These are phyloP conservation scores for Lamprotornis superbus DNA, from an alignment of 2,113 vertebrate species.

Conservation along the genomic window DNA sequence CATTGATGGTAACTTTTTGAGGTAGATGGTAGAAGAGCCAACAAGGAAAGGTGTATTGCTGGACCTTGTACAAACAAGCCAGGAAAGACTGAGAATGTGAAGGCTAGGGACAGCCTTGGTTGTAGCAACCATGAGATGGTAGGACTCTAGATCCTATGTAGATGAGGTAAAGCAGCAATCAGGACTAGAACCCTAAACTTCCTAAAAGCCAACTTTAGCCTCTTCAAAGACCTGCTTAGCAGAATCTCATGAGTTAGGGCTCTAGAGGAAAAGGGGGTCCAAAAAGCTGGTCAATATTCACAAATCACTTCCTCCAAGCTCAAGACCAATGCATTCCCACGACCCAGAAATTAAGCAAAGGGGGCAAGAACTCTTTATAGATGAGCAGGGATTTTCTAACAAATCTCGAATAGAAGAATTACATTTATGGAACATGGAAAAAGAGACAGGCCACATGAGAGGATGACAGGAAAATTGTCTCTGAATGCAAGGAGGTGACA, in stretches of 20 bases:
- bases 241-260: neutral
- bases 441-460: neutral
- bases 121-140: neutral
- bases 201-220: too few relatives aligned
- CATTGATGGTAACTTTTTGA: neutral
- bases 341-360: neutral
- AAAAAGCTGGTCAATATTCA: neutral
- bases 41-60: neutral
- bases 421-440: neutral
- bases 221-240: neutral
- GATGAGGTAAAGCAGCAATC: neutral
- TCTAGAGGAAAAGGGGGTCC: neutral
- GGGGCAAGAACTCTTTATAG: neutral
- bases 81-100: neutral
- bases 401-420: fast-evolving
- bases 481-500: neutral
- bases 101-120: neutral
- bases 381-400: neutral
- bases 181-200: neutral
- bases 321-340: neutral
- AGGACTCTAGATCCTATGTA: neutral
- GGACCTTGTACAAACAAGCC: neutral
- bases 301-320: neutral
- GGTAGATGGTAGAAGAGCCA: fast-evolving
- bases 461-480: neutral